A percentile compares a stretch with the other conserved stretches of the same genome.
Evolutionary conservation across 2,888 invertebrate genomes (phyloP).

Genomic region (Heteropelma amictum): DNA sequence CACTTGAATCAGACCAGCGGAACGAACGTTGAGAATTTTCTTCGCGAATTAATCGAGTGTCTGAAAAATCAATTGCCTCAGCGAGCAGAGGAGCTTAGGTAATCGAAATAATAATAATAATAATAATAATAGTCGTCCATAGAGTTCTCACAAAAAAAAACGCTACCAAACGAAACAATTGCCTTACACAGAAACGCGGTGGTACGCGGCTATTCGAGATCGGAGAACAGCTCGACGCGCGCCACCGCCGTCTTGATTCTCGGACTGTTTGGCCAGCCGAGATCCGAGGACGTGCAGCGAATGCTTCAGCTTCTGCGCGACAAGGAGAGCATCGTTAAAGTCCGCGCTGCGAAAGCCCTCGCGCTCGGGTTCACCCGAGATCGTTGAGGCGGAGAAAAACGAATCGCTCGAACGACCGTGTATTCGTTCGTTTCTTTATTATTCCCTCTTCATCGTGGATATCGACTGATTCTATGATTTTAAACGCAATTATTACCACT

Average conservation of each 20-base stretch:
- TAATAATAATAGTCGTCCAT: too few species aligned
- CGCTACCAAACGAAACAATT: not conserved
- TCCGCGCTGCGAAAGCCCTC: conserved; percentile 70
- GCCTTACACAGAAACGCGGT: conserved; percentile 69
- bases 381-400: not conserved
- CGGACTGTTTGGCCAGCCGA: conserved; percentile 69
- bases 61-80: conserved; percentile 68
- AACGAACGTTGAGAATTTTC: conserved; percentile 64
- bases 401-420: not conserved
- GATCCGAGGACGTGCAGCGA: conserved; percentile 71
- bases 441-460: too few species aligned
- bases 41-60: conserved; percentile 65
- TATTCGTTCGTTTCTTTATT: too few species aligned
- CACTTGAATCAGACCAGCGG: conserved; percentile 61
- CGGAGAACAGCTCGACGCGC: conserved; percentile 67
- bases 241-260: conserved; percentile 71
- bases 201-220: conserved; percentile 72
- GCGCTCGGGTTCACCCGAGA: conserved; percentile 65
- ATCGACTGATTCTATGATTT: not conserved
- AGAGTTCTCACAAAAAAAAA: not conserved
- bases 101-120: not conserved
- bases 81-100: conserved; percentile 72
- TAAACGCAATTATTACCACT: conserved; percentile 6
- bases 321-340: conserved; percentile 67
- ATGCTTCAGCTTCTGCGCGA: conserved; percentile 72